Base-by-base conservation (phyloP, 2,888 invertebrate species). In the Drosophila crucigera region DNA sequence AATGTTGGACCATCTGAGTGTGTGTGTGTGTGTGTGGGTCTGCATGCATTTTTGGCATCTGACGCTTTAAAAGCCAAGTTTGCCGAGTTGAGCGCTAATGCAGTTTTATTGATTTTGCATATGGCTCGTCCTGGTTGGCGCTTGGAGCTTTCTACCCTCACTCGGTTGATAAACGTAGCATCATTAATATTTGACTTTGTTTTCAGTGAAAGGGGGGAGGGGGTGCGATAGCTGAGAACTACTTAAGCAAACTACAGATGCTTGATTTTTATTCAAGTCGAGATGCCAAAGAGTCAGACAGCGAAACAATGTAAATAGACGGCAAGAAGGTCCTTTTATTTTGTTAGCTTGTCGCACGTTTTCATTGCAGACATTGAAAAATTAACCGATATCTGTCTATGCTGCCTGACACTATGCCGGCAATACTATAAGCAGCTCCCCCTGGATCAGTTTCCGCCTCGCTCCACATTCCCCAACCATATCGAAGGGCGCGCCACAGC, bases 351-450 rank as follows among this genome's bases (percentile, higher is more conserved):
- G 76, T 74, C 78, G 80, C 88, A 84, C 91, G 90, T 87, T 82
- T 82, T 77, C 80, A 78, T 78, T 85, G 78, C 72, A 82, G 91
- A 91, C 91, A 80, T 90, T 89, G 89, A 91, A 91, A 89, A 89
- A 89, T 89, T 89, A 90, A 84, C 85, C 76, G 81, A 90, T 87
- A 89, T 89, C 88, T 83, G 82, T 89, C 91, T 82, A 78, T 80
- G 88, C 64, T 82, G 76, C 72, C 89, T 84, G 83, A 82, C 88
- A 78, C 75, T 58, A 58, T 80, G 61, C 35, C 66, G 37, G 47
- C 65, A 66, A 52, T 69, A 73, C 73, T 55, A 58, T 54, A 62
- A 58, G 60, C 56, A 55, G 30, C 62, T 47, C 33, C 47, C 62
- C 43, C 39, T 41, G 31, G 35, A 59, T 60, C 49, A 52, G 37